These are phyloP conservation scores for Dicerorhinus sumatrensis DNA, from an alignment of 2,113 vertebrate species.

Conservation along the genomic window DNA sequence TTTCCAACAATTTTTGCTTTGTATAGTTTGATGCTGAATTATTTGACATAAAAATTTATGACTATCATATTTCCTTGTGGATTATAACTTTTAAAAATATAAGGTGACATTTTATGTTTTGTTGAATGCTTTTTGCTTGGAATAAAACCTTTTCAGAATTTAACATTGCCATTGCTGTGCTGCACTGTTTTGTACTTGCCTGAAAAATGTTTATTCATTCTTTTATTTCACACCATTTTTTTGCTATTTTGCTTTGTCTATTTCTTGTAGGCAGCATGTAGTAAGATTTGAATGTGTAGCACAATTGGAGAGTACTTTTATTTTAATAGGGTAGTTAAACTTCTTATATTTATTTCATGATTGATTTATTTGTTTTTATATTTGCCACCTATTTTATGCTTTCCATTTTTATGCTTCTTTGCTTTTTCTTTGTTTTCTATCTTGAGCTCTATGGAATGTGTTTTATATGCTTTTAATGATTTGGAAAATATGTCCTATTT, in stretches of 20 bases:
- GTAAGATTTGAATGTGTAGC: slow-evolving; percentile 56
- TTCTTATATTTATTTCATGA: slow-evolving; percentile 66
- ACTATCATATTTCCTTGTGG: slow-evolving; percentile 64
- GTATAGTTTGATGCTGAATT: slow-evolving; percentile 65
- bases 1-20: slow-evolving; percentile 58
- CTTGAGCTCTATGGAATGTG: not conserved
- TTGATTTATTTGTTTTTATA: slow-evolving; percentile 70
- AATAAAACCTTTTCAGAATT: slow-evolving; percentile 60
- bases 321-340: slow-evolving; percentile 67
- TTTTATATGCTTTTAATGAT: slow-evolving; percentile 68
- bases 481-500: slow-evolving; percentile 57
- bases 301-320: slow-evolving; percentile 61
- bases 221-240: slow-evolving; percentile 30
- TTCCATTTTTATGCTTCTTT: slow-evolving; percentile 55
- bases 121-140: slow-evolving; percentile 41
- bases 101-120: slow-evolving; percentile 65
- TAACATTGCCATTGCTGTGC: not conserved
- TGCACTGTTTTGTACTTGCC: slow-evolving; percentile 24
- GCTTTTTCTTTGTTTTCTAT: slow-evolving; percentile 55
- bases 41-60: slow-evolving; percentile 65
- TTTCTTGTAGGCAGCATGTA: slow-evolving; percentile 44
- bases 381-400: slow-evolving; percentile 55
- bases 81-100: slow-evolving; percentile 68
- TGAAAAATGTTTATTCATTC: slow-evolving; percentile 56
- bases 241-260: slow-evolving; percentile 54